These are phyloP conservation scores for Drosophila ogumai DNA, from an alignment of 1,140 invertebrate species.

Conservation along the genomic window DNA sequence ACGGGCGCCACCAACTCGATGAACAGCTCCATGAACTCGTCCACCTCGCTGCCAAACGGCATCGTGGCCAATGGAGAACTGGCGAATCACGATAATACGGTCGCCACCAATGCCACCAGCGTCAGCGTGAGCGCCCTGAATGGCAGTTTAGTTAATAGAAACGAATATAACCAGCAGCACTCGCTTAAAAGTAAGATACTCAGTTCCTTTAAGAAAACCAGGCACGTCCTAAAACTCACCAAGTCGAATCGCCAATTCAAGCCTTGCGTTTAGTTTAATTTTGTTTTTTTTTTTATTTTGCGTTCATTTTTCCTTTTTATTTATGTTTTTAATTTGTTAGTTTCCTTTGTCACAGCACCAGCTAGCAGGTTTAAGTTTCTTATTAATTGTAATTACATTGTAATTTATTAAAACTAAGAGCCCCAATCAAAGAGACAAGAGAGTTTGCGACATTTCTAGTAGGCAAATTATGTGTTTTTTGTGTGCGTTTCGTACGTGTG, in stretches of 20 bases:
- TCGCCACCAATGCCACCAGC: constrained; percentile 59
- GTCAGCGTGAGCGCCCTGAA: constrained; percentile 63
- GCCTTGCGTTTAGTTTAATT: constrained; percentile 34
- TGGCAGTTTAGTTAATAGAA: constrained; percentile 77
- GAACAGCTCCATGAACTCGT: constrained; percentile 85
- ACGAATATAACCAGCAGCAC: constrained; percentile 80
- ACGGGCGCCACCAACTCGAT: constrained; percentile 74
- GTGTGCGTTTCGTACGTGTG: constrained; percentile 45
- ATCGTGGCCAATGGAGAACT: constrained; percentile 74
- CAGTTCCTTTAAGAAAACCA: constrained; percentile 65
- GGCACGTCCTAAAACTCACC: constrained; percentile 60
- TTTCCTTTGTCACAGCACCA: constrained; percentile 20
- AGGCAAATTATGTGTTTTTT: constrained; percentile 60
- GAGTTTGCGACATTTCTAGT: constrained; percentile 72
- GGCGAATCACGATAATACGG: constrained; percentile 60
- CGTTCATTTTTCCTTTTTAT: background rate
- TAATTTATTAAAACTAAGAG: constrained; percentile 54
- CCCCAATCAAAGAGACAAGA: constrained; percentile 12
- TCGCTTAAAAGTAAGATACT: constrained; percentile 84
- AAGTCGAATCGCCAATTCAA: constrained; percentile 55
- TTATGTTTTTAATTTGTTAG: constrained; percentile 26
- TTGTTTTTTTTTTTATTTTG: constrained; percentile 15
- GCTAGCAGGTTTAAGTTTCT: constrained; percentile 25
- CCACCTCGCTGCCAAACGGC: constrained; percentile 73
- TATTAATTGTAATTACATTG: constrained; percentile 34